Base-by-base conservation (phyloP, 1,140 invertebrate genomes). In the Aphis craccivora region DNA sequence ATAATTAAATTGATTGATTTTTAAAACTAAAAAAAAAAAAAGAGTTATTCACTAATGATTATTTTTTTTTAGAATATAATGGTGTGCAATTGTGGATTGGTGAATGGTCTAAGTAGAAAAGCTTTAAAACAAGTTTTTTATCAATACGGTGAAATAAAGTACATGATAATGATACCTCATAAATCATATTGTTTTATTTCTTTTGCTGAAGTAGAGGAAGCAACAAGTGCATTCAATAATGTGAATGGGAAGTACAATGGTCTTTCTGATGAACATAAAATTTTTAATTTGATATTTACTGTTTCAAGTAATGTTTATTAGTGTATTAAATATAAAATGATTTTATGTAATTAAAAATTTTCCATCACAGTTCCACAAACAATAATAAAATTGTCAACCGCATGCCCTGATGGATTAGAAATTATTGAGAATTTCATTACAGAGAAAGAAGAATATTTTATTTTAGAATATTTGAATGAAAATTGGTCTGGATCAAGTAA, bases 151-250 rank as follows among this genome's bases (percentile, higher is more conserved):
- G 43, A 88, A 86, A 95, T 96, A 60, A 95, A 95, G 94, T 96
- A 96, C 89, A 95, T 98, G 67, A 94, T 96, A 37, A 97, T 98
- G 96, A 94, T 97, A 91, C 96, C 96, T 30, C 96, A 96, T 90
- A 98, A 98, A 95, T 97, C 97, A 0, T 98, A 97, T 94, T 97
- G 96, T 90, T 98, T 98, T 95, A 94, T 98, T 4, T 95, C 95
- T 88, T 98, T 96, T 94, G 87, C 94, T 20, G 94, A 95, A 4
- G 37, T 95, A 7, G 94, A 95, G 25, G 95, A 96, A 94, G 96
- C 97, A 11, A 93, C 94, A 86, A 94, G 94, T 55, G 96, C 96
- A 25, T 96, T 95, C 94, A 93, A 95, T 20, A 95, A 95, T 86
- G 95, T 96, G 94, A 96, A 97, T 95, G 96, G 96, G 37, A 94